phyloP scores from a whole-genome alignment of 2,113 vertebrate genomes.

The Lamprotornis superbus region DNA sequence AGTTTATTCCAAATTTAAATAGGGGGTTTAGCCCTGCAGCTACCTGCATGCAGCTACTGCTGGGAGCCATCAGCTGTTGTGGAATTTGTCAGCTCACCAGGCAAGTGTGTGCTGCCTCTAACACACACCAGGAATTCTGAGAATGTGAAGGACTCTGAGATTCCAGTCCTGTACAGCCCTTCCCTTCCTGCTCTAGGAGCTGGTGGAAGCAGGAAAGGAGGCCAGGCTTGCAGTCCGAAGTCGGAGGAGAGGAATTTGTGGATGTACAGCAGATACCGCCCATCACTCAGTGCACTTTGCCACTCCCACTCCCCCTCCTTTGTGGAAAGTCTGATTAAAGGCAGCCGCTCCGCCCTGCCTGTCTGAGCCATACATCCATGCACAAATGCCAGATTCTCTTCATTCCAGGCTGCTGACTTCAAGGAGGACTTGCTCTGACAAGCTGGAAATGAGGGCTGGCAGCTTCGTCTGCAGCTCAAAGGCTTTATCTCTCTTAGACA shows the following conservation, averaged over 20 bases:
- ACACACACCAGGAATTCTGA: neutral
- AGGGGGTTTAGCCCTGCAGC: neutral
- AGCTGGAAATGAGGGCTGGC: constrained; percentile 53
- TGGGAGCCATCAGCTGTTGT: neutral
- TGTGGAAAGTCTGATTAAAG: constrained; percentile 51
- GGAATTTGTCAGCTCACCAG: neutral
- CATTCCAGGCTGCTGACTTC: constrained; percentile 68
- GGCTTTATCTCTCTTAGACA: constrained; percentile 43
- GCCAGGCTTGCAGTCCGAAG: neutral
- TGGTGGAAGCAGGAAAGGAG: neutral
- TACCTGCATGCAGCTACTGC: neutral
- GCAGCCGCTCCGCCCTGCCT: neutral
- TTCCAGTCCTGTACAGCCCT: neutral
- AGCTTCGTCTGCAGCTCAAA: constrained; percentile 31
- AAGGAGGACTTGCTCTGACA: constrained; percentile 63
- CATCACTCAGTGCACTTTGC: neutral
- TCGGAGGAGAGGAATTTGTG: neutral
- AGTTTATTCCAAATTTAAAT: too few relatives aligned
- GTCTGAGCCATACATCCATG: constrained; percentile 9
- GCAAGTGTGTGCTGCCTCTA: neutral
- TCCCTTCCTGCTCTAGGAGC: neutral
- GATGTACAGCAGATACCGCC: neutral
- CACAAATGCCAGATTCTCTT: constrained; percentile 62
- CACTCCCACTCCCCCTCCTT: neutral
- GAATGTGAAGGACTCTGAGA: neutral